These are phyloP conservation scores for Notoglanidium macrostoma DNA, from an alignment of 2,797 vertebrate species.

Conservation along the genomic window DNA sequence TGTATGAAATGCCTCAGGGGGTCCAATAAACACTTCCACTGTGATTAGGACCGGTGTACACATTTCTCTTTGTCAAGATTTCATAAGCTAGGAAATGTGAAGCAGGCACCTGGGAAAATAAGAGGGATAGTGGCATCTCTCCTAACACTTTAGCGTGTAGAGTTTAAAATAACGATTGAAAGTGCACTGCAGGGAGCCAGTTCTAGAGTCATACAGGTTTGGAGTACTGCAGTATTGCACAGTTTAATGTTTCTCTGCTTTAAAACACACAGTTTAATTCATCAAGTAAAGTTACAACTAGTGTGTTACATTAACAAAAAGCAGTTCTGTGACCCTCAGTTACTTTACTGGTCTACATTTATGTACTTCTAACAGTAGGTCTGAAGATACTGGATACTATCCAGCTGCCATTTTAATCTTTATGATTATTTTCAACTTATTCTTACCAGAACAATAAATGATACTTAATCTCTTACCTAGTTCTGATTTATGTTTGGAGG, in stretches of 20 bases:
- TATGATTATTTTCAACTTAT: neutral
- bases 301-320: neutral
- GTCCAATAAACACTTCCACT: conserved; percentile 38
- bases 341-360: neutral
- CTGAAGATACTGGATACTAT: neutral
- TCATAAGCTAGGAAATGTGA: conserved; percentile 35
- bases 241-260: neutral
- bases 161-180: conserved; percentile 19
- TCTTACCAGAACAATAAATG: neutral
- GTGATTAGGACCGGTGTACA: conserved; percentile 28
- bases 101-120: conserved; percentile 2
- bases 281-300: neutral
- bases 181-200: neutral
- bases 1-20: conserved; percentile 29
- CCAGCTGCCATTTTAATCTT: neutral
- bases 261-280: neutral
- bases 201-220: conserved; percentile 11
- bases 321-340: neutral
- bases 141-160: conserved; percentile 1
- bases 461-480: neutral
- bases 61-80: conserved; percentile 42
- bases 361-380: neutral
- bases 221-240: neutral
- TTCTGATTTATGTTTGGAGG: conserved; percentile 33
- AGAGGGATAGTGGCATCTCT: conserved; percentile 7